Percentiles rank a stretch among this genome's conserved stretches.
Conservation (phyloP, 2,797 vertebrate species). For the Lithobates sylvaticus region DNA sequence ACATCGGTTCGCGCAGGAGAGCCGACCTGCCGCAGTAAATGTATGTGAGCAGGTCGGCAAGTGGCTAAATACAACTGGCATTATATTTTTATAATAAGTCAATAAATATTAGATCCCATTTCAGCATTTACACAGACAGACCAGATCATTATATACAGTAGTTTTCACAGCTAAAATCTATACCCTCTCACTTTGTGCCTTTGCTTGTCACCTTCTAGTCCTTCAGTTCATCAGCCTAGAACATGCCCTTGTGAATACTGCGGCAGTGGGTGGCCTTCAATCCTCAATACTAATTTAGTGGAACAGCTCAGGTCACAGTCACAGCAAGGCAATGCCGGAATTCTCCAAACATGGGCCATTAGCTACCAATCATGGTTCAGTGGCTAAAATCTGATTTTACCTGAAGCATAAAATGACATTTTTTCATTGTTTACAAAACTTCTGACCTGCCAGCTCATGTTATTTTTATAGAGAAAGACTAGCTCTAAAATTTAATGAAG, state of each 20-base stretch:
- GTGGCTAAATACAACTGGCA: too few species aligned
- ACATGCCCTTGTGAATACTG: background rate
- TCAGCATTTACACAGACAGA: too few species aligned
- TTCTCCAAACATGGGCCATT: slow-evolving; percentile 42
- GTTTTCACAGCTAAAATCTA: too few species aligned
- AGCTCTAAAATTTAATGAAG: slow-evolving; percentile 2
- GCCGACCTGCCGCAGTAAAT: too few species aligned
- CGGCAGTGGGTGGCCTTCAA: slow-evolving; percentile 12
- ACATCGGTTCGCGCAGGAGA: too few species aligned
- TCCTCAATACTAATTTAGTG: slow-evolving; percentile 28
- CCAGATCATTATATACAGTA: too few species aligned
- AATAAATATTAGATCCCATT: too few species aligned
- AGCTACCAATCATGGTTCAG: slow-evolving; percentile 45
- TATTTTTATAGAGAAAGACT: slow-evolving; percentile 28
- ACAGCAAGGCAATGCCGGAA: slow-evolving; percentile 20
- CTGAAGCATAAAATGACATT: slow-evolving; percentile 56
- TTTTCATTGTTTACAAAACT: slow-evolving; percentile 54
- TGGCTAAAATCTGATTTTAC: slow-evolving; percentile 41
- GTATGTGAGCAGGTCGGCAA: too few species aligned
- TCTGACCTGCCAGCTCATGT: slow-evolving; percentile 40
- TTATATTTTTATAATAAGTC: too few species aligned
- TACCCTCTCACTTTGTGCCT: background rate
- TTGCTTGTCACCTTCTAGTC: background rate
- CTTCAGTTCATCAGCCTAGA: background rate
- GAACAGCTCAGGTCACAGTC: slow-evolving; percentile 22